These are phyloP conservation scores for Amblyornis subalaris DNA, from an alignment of 2,113 vertebrate genomes.

Conservation along the genomic window DNA sequence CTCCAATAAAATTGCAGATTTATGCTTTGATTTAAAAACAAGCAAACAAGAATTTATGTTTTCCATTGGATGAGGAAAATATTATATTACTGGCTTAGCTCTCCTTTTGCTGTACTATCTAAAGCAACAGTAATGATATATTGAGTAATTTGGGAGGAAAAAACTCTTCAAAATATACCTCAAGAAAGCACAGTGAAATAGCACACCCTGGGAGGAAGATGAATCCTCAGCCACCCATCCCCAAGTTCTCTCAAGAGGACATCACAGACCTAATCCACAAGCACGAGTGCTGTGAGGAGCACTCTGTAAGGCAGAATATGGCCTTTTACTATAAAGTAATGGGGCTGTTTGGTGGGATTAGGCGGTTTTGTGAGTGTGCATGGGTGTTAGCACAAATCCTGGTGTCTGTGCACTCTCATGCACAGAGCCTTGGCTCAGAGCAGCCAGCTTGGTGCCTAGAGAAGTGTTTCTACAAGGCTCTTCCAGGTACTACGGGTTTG, in stretches of 20 bases:
- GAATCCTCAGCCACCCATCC: neutral
- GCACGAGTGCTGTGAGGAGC: fast-evolving
- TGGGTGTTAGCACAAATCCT: fast-evolving
- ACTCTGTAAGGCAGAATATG: too few relatives aligned
- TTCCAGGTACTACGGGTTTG: neutral
- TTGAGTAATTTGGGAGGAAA: neutral
- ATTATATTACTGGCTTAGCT: neutral
- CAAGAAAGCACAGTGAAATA: neutral
- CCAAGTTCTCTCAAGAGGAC: neutral
- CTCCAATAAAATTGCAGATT: neutral
- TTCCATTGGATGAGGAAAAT: neutral
- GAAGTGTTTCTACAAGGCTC: neutral
- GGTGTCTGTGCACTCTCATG: fast-evolving
- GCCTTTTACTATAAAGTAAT: neutral
- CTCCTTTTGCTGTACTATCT: neutral
- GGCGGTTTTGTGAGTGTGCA: neutral
- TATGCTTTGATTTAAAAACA: neutral
- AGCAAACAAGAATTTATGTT: neutral
- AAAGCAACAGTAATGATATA: neutral
- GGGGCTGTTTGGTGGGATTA: neutral
- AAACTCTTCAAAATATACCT: neutral
- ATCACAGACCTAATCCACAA: neutral
- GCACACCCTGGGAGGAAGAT: neutral
- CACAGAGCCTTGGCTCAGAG: neutral
- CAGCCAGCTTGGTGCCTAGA: neutral